A percentile compares a stretch with the other conserved stretches of the same genome.
Conservation (phyloP, 1,140 invertebrate species). For the Dufourea novaeangliae region DNA sequence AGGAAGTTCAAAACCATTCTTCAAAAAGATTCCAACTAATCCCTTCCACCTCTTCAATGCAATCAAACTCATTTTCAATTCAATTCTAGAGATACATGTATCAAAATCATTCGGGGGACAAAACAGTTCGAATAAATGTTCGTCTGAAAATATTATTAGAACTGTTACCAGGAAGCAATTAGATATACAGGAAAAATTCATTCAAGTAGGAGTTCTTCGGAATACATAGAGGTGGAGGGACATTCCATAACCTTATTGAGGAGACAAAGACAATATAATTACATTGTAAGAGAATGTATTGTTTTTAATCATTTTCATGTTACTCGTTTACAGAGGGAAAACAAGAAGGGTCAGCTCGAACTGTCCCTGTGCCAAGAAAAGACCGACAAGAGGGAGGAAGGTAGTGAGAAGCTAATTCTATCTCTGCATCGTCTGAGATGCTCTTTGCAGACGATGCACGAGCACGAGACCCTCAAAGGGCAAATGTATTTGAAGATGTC, state of each 20-base stretch:
- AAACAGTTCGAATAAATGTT: not conserved
- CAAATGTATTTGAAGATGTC: slow-evolving; percentile 89
- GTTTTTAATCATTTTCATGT: not conserved
- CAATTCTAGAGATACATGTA: not conserved
- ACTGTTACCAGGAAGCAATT: too few relatives aligned
- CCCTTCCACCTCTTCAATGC: not conserved
- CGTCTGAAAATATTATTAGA: too few relatives aligned
- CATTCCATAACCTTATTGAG: too few relatives aligned
- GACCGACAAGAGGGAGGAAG: slow-evolving; percentile 85
- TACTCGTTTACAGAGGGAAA: slow-evolving; percentile 83
- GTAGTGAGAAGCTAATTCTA: slow-evolving; percentile 82
- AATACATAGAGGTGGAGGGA: too few relatives aligned
- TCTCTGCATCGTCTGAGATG: slow-evolving; percentile 81
- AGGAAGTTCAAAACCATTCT: not conserved
- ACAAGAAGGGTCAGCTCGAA: slow-evolving; percentile 86
- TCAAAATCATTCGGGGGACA: not conserved
- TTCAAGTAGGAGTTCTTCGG: too few relatives aligned
- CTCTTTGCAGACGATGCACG: slow-evolving; percentile 86
- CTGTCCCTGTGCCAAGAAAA: slow-evolving; percentile 84
- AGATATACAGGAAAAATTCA: too few relatives aligned
- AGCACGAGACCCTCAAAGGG: slow-evolving; percentile 85
- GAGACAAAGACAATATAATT: too few relatives aligned
- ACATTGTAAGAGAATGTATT: not conserved
- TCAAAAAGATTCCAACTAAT: not conserved
- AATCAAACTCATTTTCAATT: not conserved